Conservation (phyloP, 2,113 vertebrate species). For the Platysternon megacephalum region DNA sequence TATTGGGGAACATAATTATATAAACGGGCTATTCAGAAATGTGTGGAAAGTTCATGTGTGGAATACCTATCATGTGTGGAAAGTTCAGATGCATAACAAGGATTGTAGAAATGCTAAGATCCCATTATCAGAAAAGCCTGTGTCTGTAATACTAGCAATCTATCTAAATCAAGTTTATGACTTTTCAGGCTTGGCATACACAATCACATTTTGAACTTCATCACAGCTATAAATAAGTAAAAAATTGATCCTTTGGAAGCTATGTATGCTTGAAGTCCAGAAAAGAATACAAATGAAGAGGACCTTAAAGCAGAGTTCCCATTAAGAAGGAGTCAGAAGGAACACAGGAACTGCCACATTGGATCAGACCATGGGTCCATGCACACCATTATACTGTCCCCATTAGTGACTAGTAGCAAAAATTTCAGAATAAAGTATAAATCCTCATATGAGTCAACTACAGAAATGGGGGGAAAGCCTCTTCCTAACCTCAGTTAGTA, state of each 20-base stretch:
- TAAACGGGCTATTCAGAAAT: neutral
- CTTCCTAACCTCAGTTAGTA: neutral
- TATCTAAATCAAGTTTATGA: neutral
- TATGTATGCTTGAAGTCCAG: neutral
- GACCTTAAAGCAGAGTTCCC: neutral
- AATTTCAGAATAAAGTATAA: neutral
- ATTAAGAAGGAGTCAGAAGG: rapidly evolving
- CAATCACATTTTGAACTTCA: neutral
- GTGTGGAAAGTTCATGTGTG: no score
- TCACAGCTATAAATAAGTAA: neutral
- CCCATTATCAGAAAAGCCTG: neutral
- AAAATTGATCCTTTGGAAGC: rapidly evolving
- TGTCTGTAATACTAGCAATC: neutral
- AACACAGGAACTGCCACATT: neutral
- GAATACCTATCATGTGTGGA: rapidly evolving
- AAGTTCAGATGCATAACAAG: neutral
- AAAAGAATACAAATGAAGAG: neutral
- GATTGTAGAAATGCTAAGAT: neutral
- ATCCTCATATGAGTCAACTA: neutral
- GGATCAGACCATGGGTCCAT: neutral
- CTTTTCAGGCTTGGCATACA: neutral
- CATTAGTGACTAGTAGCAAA: neutral
- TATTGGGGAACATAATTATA: neutral
- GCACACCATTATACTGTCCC: neutral
- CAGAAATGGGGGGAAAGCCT: neutral